Conservation (phyloP, 1,140 invertebrate genomes). For the Lepidurus apus region DNA sequence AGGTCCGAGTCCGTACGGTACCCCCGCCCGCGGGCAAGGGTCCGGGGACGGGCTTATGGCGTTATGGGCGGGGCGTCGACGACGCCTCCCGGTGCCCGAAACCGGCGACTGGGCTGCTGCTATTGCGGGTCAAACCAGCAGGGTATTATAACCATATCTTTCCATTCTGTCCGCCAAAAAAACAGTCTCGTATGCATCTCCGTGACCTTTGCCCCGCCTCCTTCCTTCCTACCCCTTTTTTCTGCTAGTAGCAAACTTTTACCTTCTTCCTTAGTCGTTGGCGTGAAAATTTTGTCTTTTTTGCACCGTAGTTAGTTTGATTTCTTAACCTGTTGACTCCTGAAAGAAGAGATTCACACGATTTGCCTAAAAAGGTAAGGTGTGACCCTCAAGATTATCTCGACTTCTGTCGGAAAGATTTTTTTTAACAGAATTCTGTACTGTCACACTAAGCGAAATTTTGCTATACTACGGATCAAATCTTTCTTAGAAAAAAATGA, state of each 20-base stretch:
- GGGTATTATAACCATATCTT: background rate
- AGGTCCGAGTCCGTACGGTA: constrained; percentile 26
- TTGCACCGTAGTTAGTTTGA: constrained; percentile 2
- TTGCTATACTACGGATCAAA: no score
- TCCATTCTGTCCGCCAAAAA: background rate
- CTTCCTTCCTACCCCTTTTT: background rate
- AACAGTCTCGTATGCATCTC: constrained; percentile 1
- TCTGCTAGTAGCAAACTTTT: background rate
- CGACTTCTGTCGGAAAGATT: no score
- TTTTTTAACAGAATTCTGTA: no score
- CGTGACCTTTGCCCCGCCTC: background rate
- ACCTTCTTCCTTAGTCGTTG: background rate
- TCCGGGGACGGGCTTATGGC: constrained; percentile 32
- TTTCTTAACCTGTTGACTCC: background rate
- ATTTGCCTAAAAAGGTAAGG: no score
- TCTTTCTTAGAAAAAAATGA: no score
- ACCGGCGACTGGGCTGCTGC: constrained; percentile 24
- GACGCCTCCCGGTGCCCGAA: constrained; percentile 27
- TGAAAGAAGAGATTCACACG: no score
- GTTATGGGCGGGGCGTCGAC: constrained; percentile 30
- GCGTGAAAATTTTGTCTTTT: background rate
- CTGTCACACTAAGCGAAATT: no score
- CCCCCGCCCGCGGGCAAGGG: constrained; percentile 25
- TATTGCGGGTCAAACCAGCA: constrained; percentile 6
- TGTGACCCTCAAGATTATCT: no score